Evolutionary conservation across 2,888 invertebrate species (phyloP), one percentile per base, ranked within the genome.

Genomic region (Elegia similella): DNA sequence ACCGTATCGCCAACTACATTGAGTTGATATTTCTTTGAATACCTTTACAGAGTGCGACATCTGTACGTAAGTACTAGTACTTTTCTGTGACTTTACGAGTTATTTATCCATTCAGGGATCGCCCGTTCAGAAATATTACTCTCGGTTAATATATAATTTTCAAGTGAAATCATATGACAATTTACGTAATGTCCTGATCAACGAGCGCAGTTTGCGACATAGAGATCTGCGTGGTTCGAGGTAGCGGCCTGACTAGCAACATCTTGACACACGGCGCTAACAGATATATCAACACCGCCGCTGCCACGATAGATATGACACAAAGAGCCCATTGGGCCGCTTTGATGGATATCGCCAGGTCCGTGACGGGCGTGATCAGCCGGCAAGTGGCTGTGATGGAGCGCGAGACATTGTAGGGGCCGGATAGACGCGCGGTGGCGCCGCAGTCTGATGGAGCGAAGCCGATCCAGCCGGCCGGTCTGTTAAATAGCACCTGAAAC

Each of bases 381-480:
- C 76, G 68, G 59, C 88, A 88, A 1, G 70, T 59, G 0, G 66
- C 56, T 52, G 69, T 66, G 1, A 88, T 62, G 0, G 88, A 83
- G 1, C 65, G 62, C 0, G 80, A 67, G 0, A 76, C 62, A 59
- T 82, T 81, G 68, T 84, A 83, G 0, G 92, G 92, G 0, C 92
- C 92, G 0, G 82, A 69, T 7, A 92, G 72, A 1, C 76, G 74
- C 0, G 87, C 76, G 8, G 80, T 71, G 0, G 88, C 78, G 0
- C 92, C 92, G 57, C 92, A 92, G 42, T 76, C 73, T 0, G 92
- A 86, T 0, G 81, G 75, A 52, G 80, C 76, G 72, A 86, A 92
- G 34, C 90, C 87, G 16, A 92, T 88, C 80, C 88, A 89, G 56
- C 85, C 83, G 12, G 82, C 84, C 23, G 92, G 86, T 61, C 88